phyloP scores from a whole-genome alignment of 1,140 invertebrate species.

The Myzus persicae region DNA sequence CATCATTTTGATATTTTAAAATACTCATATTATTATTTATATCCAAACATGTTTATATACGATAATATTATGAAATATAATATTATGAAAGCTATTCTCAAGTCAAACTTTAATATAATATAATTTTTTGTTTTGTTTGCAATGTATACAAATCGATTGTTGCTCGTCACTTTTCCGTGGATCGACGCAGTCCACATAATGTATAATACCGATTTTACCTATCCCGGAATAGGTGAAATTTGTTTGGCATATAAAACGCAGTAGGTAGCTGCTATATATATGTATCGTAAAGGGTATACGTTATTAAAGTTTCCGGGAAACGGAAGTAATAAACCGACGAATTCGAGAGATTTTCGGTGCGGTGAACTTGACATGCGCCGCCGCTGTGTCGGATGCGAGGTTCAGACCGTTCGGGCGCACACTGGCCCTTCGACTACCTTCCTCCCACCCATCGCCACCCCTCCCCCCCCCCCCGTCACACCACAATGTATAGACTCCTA shows the following conservation, averaged over 20 bases:
- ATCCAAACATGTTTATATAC: no score
- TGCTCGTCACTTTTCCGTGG: neutral
- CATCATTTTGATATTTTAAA: no score
- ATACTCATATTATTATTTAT: no score
- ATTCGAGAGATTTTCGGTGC: neutral
- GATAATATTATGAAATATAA: no score
- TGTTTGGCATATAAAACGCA: neutral
- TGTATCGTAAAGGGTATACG: neutral
- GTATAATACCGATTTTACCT: neutral
- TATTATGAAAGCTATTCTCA: no score
- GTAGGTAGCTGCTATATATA: neutral
- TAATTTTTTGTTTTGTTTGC: neutral
- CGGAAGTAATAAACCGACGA: conserved; percentile 11
- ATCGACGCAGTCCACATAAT: neutral
- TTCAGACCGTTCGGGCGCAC: neutral
- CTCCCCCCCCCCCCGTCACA: neutral
- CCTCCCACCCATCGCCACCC: neutral
- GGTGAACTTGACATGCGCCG: neutral
- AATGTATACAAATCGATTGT: no score
- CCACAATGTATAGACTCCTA: neutral
- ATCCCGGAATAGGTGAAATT: neutral
- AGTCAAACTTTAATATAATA: neutral
- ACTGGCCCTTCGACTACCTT: neutral
- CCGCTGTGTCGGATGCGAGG: neutral
- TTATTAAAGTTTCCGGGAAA: neutral